Conservation (phyloP, 1,140 invertebrate species). For the Neelides sp. region DNA sequence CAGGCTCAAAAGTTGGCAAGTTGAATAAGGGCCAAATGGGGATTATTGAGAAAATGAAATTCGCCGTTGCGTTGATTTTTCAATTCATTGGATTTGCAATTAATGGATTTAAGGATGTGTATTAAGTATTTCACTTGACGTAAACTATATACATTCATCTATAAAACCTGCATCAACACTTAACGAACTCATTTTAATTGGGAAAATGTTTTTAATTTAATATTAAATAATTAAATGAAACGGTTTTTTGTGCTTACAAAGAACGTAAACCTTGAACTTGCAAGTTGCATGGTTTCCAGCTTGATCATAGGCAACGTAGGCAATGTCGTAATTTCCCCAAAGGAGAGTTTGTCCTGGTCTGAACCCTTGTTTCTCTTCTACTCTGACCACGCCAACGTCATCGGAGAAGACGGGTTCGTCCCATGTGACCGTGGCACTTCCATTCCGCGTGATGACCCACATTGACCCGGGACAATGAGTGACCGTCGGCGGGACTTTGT, state of each 20-base stretch:
- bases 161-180: no score
- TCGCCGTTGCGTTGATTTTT: no score
- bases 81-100: no score
- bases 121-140: not conserved
- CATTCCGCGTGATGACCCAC: constrained; percentile 85
- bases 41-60: no score
- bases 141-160: not conserved
- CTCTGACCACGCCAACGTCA: constrained; percentile 63
- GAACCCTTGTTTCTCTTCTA: constrained; percentile 74
- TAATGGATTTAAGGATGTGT: not conserved
- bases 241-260: constrained; percentile 50
- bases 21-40: no score
- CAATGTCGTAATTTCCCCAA: constrained; percentile 85
- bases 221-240: constrained; percentile 10
- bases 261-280: constrained; percentile 81
- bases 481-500: constrained; percentile 72
- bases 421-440: constrained; percentile 83
- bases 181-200: no score
- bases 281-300: constrained; percentile 82
- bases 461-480: constrained; percentile 83
- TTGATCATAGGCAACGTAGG: constrained; percentile 83
- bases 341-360: constrained; percentile 77
- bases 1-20: no score
- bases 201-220: not conserved
- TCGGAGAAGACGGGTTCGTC: constrained; percentile 83